These are phyloP conservation scores for Brenthis daphne DNA, from an alignment of 2,888 invertebrate species.

Conservation along the genomic window DNA sequence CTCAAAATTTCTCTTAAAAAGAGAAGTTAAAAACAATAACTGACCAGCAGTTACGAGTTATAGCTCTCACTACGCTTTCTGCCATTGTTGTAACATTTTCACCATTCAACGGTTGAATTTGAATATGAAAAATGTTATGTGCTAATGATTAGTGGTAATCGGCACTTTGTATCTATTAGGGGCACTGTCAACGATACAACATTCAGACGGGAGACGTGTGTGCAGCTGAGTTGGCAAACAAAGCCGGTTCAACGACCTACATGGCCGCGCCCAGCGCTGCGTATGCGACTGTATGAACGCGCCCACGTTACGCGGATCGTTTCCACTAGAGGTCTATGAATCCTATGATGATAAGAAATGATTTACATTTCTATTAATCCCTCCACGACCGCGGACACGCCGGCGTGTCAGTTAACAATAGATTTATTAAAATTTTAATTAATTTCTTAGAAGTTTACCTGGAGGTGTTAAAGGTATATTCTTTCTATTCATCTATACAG, in stretches of 20 bases:
- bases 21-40: conserved; percentile 32
- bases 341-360: conserved; percentile 17
- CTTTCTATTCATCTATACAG: not conserved
- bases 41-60: conserved; percentile 30
- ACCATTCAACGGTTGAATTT: conserved; percentile 40
- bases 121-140: conserved; percentile 23
- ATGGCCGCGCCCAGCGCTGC: conserved; percentile 70
- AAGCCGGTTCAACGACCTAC: conserved; percentile 78
- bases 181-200: conserved; percentile 61
- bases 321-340: conserved; percentile 39
- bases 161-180: conserved; percentile 35
- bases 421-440: no score
- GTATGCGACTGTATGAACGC: conserved; percentile 66
- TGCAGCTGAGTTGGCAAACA: conserved; percentile 81
- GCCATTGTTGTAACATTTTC: conserved; percentile 62
- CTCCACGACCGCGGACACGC: no score
- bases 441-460: no score
- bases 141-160: conserved; percentile 26
- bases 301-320: conserved; percentile 65
- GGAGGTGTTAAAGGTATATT: not conserved
- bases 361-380: conserved; percentile 1
- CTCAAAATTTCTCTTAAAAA: conserved; percentile 23
- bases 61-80: conserved; percentile 64
- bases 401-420: no score
- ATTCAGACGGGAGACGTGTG: conserved; percentile 61